Conservation (phyloP, 2,113 vertebrate genomes). For the Sialia sialis region DNA sequence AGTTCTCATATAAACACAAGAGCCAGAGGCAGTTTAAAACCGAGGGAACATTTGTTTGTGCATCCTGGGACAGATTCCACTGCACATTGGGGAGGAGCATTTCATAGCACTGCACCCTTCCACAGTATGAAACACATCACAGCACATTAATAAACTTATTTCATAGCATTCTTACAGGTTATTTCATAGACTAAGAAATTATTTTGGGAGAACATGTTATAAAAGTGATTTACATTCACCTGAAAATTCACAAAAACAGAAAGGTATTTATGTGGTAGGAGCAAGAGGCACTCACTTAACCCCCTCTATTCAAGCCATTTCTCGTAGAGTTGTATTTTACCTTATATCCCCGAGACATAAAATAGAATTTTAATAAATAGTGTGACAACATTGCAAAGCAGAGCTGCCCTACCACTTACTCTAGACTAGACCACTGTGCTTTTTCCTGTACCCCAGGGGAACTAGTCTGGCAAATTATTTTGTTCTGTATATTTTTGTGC, state of each 20-base stretch:
- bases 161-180: background rate
- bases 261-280: background rate
- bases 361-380: background rate
- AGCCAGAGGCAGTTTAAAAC: background rate
- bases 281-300: background rate
- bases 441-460: background rate
- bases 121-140: background rate
- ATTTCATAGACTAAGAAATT: background rate
- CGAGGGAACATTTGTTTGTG: background rate
- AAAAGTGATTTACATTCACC: background rate
- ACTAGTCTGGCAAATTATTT: background rate
- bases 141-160: background rate
- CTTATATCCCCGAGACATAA: background rate
- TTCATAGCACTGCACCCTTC: background rate
- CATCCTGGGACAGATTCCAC: background rate
- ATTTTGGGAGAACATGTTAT: background rate
- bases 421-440: background rate
- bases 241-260: background rate
- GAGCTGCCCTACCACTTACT: background rate
- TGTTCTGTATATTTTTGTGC: background rate
- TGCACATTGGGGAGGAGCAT: rapidly evolving
- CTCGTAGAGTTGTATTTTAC: background rate
- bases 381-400: background rate
- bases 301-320: background rate
- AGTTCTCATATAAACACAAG: background rate